These are phyloP conservation scores for Drosophila willistoni DNA, from an alignment of 1,140 invertebrate genomes.

Conservation along the genomic window DNA sequence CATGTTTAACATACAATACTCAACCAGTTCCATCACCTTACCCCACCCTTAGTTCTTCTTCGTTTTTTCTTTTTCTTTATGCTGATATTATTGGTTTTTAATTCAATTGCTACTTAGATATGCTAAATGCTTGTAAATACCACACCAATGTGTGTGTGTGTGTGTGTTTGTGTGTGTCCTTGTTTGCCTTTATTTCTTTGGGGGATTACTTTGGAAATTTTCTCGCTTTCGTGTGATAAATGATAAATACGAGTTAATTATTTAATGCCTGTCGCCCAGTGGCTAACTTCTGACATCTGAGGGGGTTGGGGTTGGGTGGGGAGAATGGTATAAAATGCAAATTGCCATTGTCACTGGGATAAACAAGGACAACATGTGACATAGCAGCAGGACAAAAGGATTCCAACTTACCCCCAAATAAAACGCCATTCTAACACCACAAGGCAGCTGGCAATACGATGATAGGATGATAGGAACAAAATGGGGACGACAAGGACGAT, in stretches of 20 bases:
- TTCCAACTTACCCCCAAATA: not conserved
- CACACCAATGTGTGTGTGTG: not conserved
- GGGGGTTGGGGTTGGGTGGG: not conserved
- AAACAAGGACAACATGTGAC: conserved; percentile 40
- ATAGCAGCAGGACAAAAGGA: conserved; percentile 17
- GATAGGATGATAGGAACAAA: not conserved
- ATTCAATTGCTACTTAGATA: conserved; percentile 73
- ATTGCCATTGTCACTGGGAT: conserved; percentile 59
- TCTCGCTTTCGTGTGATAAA: conserved; percentile 43
- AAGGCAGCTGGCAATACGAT: not conserved
- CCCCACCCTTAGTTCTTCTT: not conserved
- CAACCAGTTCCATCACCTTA: not conserved
- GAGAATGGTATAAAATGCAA: conserved; percentile 64
- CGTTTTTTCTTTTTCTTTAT: conserved; percentile 39
- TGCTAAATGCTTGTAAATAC: conserved; percentile 43
- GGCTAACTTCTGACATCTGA: conserved; percentile 58
- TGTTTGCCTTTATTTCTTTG: conserved; percentile 53
- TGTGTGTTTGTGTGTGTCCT: not conserved
- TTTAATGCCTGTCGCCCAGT: conserved; percentile 77
- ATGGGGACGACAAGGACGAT: not conserved
- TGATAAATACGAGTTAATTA: conserved; percentile 67
- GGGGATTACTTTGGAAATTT: conserved; percentile 54
- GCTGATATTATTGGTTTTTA: conserved; percentile 72
- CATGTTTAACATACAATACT: conserved; percentile 37
- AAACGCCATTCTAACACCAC: conserved; percentile 31